A percentile compares a stretch with the other conserved stretches of the same genome.
Conservation (phyloP, 2,888 invertebrate species). For the Chalcis sispes region DNA sequence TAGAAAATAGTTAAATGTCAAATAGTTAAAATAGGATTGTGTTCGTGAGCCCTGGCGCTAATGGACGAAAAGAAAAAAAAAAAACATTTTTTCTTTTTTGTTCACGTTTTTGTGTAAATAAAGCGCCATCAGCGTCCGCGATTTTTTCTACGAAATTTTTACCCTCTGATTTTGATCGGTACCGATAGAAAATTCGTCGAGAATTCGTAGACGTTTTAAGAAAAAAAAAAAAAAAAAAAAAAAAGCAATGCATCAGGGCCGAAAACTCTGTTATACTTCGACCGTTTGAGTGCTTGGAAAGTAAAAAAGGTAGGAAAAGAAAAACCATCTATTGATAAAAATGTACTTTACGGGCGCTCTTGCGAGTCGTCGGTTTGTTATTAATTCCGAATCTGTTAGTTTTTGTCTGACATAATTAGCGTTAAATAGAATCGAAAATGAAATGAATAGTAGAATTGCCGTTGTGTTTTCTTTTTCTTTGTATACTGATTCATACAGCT, state of each 20-base stretch:
- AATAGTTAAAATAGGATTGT: slow-evolving; percentile 66
- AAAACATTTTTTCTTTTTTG: slow-evolving; percentile 10
- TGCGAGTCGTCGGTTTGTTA: slow-evolving; percentile 67
- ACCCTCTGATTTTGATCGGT: background rate
- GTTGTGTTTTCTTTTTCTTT: slow-evolving; percentile 69
- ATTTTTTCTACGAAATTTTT: background rate
- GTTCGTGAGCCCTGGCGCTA: slow-evolving; percentile 68
- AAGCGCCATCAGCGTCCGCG: slow-evolving; percentile 53
- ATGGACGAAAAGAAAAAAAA: background rate
- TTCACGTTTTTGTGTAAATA: slow-evolving; percentile 64
- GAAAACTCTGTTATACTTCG: slow-evolving; percentile 70
- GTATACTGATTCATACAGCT: slow-evolving; percentile 55
- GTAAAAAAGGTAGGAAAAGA: background rate
- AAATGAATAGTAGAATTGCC: slow-evolving; percentile 68
- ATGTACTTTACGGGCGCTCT: slow-evolving; percentile 36
- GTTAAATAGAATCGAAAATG: slow-evolving; percentile 67
- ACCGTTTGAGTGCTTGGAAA: slow-evolving; percentile 45
- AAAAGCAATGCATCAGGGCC: slow-evolving; percentile 58
- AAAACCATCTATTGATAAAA: background rate
- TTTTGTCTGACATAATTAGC: slow-evolving; percentile 71
- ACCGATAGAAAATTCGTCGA: slow-evolving; percentile 41
- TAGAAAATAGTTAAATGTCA: slow-evolving; percentile 69
- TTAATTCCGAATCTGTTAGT: slow-evolving; percentile 73
- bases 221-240: too few relatives aligned
- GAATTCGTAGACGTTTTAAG: background rate